Evolutionary conservation across 2,797 vertebrate species (phyloP), one percentile per base, ranked within the genome.

Genomic region (Micropoecilia bifurca): DNA sequence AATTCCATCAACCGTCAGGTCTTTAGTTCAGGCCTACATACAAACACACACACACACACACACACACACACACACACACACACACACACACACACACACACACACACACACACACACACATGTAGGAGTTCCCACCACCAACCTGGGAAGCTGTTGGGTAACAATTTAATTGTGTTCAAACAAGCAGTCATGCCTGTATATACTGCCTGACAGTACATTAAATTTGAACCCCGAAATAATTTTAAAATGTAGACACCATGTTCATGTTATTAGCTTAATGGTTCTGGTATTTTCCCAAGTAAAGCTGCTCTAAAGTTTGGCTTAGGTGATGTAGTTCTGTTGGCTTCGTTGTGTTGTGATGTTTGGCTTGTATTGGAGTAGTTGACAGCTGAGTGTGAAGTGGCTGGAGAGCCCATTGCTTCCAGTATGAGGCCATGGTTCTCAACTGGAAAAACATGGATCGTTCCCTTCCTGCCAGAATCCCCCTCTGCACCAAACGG

Each of bases 1-100:
- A 33, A 75, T 83, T 81, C 78, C 57, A 47, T 81, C 84, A 85
- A 53, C 80, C 74, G 73, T 85, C 71, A 78, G 71, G 75, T 85
- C 85, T 84, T 83, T 81, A 77, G 30, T 20, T 47, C 39, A 63
- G 75, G 25, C 61, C 61, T 66, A 77, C 46, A 66, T 55, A 46
- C 33, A 73, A 2, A 75, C 74, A 59, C 46, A 63, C 41, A 76
- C 45, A 53, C 74, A 59, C 13, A 43, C 63, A 43, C 39, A 5
- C 39, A 6, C 39, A 6, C 39, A 39, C 39, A 39, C 39, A 39
- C 39, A 39, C 4, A 0, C 39, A 5, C 36, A 3, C 36, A 6
- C 39, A 6, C 39, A 39, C 39, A 39, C 39, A 39, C 39, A 39
- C 4, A 5, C 39, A 39, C 2, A 39, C 36, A 39, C 4, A 39